Percentiles rank a stretch among this genome's conserved stretches.
Evolutionary conservation across 2,113 vertebrate species (phyloP).

Genomic region (Austrofundulus limnaeus): DNA sequence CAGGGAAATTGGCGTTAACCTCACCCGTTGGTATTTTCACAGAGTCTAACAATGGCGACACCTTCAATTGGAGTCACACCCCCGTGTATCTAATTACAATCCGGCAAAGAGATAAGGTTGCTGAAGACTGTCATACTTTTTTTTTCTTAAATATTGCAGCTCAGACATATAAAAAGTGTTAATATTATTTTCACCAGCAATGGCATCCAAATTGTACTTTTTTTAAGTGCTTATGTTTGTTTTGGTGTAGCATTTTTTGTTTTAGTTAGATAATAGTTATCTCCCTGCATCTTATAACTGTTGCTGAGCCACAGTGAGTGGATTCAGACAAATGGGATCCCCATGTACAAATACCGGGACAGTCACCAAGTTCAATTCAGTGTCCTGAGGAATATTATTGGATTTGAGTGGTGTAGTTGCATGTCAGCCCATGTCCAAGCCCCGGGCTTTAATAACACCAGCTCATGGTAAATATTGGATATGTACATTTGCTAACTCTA

Average conservation of each 20-base stretch:
- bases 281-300: not conserved
- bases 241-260: slow-evolving; percentile 1
- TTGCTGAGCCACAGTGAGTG: slow-evolving; percentile 3
- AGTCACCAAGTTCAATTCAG: slow-evolving; percentile 44
- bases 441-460: slow-evolving; percentile 77
- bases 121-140: slow-evolving; percentile 73
- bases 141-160: slow-evolving; percentile 59
- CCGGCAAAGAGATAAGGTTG: slow-evolving; percentile 86
- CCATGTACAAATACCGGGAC: slow-evolving; percentile 64
- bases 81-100: slow-evolving; percentile 93
- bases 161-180: slow-evolving; percentile 43
- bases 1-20: slow-evolving; percentile 96
- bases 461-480: slow-evolving; percentile 82
- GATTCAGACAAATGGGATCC: slow-evolving; percentile 57
- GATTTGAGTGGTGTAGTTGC: slow-evolving; percentile 53
- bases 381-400: slow-evolving; percentile 64
- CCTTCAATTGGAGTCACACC: slow-evolving; percentile 97
- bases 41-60: slow-evolving; percentile 94
- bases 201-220: slow-evolving; percentile 4
- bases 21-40: slow-evolving; percentile 95
- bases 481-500: slow-evolving; percentile 81
- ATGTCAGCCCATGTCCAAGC: slow-evolving; percentile 62
- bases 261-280: slow-evolving; percentile 5
- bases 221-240: not conserved
- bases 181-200: slow-evolving; percentile 40